phyloP scores from a whole-genome alignment of 2,113 vertebrate species.

The Nerophis lumbriciformis region DNA sequence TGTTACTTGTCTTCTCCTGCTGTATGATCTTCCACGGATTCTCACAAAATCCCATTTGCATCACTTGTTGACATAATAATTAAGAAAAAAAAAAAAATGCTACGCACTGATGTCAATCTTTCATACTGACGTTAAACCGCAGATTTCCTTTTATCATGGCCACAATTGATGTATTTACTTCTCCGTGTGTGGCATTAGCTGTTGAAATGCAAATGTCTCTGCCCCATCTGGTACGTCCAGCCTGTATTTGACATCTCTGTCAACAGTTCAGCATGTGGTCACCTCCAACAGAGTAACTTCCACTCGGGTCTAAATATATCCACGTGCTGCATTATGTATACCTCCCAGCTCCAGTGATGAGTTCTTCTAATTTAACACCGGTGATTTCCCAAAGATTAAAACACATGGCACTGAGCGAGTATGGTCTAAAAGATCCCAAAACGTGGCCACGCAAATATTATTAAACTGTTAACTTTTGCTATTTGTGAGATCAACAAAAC shows the following conservation, averaged over 20 bases:
- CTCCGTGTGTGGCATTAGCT: conserved; percentile 26
- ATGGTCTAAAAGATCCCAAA: conserved; percentile 43
- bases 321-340: conserved; percentile 20
- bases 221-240: conserved; percentile 15
- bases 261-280: conserved; percentile 20
- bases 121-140: not conserved
- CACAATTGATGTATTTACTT: conserved; percentile 13
- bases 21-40: too few relatives aligned
- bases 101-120: too few relatives aligned
- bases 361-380: conserved; percentile 27
- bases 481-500: conserved; percentile 44
- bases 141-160: conserved; percentile 14
- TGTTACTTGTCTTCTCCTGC: not conserved
- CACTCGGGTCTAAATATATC: conserved; percentile 17
- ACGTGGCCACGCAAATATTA: conserved; percentile 35
- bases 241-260: conserved; percentile 43
- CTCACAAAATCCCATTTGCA: too few relatives aligned
- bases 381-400: conserved; percentile 40
- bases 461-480: conserved; percentile 41
- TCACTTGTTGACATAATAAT: too few relatives aligned
- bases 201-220: conserved; percentile 49
- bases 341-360: conserved; percentile 27
- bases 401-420: conserved; percentile 61
- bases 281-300: conserved; percentile 15
- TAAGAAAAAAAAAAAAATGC: too few relatives aligned